These are phyloP conservation scores for Belonocnema kinseyi DNA, from an alignment of 1,140 invertebrate genomes.

Conservation along the genomic window DNA sequence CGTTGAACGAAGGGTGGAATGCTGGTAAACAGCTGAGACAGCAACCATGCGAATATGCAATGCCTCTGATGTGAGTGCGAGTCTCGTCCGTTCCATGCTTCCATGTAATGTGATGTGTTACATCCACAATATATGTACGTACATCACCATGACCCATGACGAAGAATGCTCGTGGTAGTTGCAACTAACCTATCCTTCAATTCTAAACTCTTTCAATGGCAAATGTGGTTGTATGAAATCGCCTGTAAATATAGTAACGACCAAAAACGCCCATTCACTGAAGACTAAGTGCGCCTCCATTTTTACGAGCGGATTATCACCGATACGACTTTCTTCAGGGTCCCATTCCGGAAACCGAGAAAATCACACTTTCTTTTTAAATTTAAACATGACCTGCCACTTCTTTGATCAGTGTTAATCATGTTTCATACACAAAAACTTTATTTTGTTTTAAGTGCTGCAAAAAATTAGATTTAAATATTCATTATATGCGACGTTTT, in stretches of 20 bases:
- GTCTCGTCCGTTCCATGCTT: not conserved
- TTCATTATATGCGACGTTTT: too few relatives aligned
- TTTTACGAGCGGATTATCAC: conserved; percentile 24
- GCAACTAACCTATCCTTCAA: not conserved
- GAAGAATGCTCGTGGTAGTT: not conserved
- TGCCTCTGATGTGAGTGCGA: not conserved
- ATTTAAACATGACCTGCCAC: not conserved
- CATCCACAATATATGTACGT: not conserved
- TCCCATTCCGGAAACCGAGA: conserved; percentile 21
- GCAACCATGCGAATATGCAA: conserved; percentile 4
- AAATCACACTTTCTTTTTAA: not conserved
- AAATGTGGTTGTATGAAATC: not conserved
- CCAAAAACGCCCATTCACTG: conserved; percentile 11
- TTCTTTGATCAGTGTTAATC: not conserved
- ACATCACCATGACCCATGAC: conserved; percentile 7
- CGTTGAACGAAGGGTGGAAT: conserved; percentile 18
- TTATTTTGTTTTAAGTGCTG: too few relatives aligned
- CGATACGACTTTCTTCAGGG: conserved; percentile 7
- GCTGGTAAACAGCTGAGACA: conserved; percentile 29
- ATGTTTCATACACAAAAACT: not conserved
- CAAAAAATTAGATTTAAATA: too few relatives aligned
- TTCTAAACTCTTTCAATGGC: not conserved
- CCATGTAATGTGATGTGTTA: not conserved
- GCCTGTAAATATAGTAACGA: conserved; percentile 11
- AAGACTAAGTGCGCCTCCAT: conserved; percentile 18